Evolutionary conservation across 2,113 vertebrate genomes (phyloP), one percentile per base, ranked within the genome.

Genomic region (Lamprologus lemairii): DNA sequence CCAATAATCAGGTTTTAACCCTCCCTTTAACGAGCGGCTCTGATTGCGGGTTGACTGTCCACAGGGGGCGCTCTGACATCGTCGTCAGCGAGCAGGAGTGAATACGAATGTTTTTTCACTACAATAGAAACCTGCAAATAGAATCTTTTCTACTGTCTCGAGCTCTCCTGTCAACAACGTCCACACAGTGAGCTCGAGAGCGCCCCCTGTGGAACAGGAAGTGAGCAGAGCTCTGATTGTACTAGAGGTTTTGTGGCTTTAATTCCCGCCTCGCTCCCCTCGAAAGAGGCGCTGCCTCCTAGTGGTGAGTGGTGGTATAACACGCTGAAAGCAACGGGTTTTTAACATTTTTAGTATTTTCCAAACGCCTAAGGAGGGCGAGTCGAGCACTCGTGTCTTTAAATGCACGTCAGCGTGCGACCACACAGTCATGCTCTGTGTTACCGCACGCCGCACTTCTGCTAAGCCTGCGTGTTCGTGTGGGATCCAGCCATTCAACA

Each of bases 401-500:
- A 9, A 79, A 42, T 37, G 35, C 23, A 28, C 6, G 1, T 75
- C 37, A 75, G 9, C 9, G 9, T 75, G 42, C 4, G 58, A 35
- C 21, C 79, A 42, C 65, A 88, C 55, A 92, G 91, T 93, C 91
- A 92, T 89, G 83, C 54, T 88, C 65, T 78, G 55, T 51, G 54
- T 42, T n/a, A 11, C 2, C 14, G 12, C 28, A 26, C 23, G 83
- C 84, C 45, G 80, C 86, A 86, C 14, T 89, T 79, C 85, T 82
- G 37, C 88, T 86, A 86, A 90, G 80, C 51, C 84, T 54, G 63
- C 13, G 13, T 75, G 82, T 57, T 54, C 17, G 78, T 63, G 85
- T 81, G 80, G 42, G 84, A 90, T 84, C 35, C 88, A 88, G 83
- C 65, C 89, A 21, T 42, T 93, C 79, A 90, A 88, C 90, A 88